Percentiles rank a stretch among this genome's conserved stretches.
These are phyloP conservation scores for Luperina testacea DNA, from an alignment of 2,888 invertebrate genomes.

Conservation along the genomic window DNA sequence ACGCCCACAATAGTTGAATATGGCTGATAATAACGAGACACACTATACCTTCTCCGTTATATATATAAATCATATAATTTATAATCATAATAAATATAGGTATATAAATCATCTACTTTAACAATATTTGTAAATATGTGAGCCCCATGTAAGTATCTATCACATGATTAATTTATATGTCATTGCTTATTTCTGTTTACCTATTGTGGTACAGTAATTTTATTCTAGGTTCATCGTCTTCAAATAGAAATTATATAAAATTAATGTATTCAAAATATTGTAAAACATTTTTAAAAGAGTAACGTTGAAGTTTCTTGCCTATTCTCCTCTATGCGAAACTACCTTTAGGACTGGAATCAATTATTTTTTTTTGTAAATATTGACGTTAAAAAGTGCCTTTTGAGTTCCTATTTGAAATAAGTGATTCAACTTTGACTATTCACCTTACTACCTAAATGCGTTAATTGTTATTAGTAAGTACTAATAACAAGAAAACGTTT, in stretches of 20 bases:
- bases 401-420: not conserved
- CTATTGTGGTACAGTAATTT: not conserved
- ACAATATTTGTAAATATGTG: not conserved
- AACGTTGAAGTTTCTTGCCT: not conserved
- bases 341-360: not conserved
- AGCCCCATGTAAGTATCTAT: not conserved
- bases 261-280: not conserved
- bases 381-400: not conserved
- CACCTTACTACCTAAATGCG: not conserved
- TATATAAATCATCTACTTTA: too few species aligned
- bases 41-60: too few species aligned
- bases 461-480: constrained; percentile 23
- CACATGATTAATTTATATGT: not conserved
- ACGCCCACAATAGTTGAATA: too few species aligned
- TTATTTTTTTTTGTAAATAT: not conserved
- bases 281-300: too few species aligned
- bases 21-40: too few species aligned
- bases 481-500: too few species aligned
- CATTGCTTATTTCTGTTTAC: not conserved
- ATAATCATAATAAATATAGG: too few species aligned
- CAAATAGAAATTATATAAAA: not conserved
- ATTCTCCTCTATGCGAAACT: not conserved
- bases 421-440: not conserved
- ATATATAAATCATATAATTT: too few species aligned
- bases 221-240: not conserved